Conservation (phyloP, 2,113 vertebrate species). For the Collichthys lucidus region DNA sequence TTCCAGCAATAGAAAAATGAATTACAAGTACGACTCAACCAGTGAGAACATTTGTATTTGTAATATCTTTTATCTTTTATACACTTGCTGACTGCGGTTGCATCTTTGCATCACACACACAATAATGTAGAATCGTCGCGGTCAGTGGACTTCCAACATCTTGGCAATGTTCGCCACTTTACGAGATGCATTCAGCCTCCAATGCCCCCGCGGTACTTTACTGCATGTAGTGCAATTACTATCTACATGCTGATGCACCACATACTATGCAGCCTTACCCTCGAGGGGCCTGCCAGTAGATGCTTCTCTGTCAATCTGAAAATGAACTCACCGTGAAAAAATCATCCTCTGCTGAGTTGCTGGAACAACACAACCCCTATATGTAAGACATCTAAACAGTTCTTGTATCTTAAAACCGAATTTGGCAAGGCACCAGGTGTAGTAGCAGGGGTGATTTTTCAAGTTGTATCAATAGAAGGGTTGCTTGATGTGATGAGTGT, state of each 20-base stretch:
- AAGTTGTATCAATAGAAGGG: no score
- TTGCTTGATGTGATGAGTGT: neutral
- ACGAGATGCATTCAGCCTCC: neutral
- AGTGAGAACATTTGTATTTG: no score
- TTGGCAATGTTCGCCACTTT: neutral
- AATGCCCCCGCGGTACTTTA: neutral
- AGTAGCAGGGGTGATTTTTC: no score
- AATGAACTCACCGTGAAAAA: neutral
- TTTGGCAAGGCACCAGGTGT: neutral
- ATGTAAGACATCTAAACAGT: neutral
- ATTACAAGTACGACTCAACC: no score
- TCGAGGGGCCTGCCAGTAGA: neutral
- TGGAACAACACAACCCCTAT: neutral
- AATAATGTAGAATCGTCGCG: neutral
- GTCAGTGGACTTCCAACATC: neutral
- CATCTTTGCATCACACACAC: neutral
- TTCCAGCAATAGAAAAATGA: no score
- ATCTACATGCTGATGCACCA: slow-evolving; percentile 7
- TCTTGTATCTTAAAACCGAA: neutral
- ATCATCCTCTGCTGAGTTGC: neutral
- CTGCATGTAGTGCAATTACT: neutral
- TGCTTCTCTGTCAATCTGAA: neutral
- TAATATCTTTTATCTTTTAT: neutral
- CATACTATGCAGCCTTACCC: neutral
- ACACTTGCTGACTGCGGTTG: neutral